Percentiles rank a stretch among this genome's conserved stretches.
Conservation (phyloP, 64 coral and sea anemone species). For the Pocillopora verrucosa region DNA sequence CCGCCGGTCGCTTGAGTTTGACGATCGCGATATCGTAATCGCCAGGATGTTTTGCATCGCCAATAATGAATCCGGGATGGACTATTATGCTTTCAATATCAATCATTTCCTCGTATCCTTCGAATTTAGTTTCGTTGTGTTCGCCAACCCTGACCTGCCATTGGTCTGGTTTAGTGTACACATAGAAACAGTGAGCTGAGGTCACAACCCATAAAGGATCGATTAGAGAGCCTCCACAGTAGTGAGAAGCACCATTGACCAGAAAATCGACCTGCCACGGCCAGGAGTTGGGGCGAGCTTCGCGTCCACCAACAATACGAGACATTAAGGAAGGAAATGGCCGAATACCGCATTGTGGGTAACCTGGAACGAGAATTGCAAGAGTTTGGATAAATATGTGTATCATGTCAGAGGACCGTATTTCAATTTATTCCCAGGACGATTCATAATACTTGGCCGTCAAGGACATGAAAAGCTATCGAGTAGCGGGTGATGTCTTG, state of each 20-base stretch:
- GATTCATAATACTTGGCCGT: no score
- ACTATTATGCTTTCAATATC: slow-evolving; percentile 34
- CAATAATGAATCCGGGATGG: slow-evolving; percentile 39
- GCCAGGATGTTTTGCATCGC: slow-evolving; percentile 3
- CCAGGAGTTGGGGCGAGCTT: slow-evolving; percentile 73
- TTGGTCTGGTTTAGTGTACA: slow-evolving; percentile 36
- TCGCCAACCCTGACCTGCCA: slow-evolving; percentile 64
- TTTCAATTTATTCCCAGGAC: no score
- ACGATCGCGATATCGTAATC: slow-evolving; percentile 89
- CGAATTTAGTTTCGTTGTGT: slow-evolving; percentile 48
- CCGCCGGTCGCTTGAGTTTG: slow-evolving; percentile 78
- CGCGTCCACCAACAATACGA: slow-evolving; percentile 60
- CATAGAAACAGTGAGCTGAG: slow-evolving; percentile 71
- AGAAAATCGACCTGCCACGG: slow-evolving; percentile 63
- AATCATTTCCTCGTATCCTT: slow-evolving; percentile 57
- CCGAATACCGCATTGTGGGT: slow-evolving; percentile 49
- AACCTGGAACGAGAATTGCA: neutral
- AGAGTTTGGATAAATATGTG: neutral
- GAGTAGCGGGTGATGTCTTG: no score
- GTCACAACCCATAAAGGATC: slow-evolving; percentile 71
- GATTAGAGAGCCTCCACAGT: slow-evolving; percentile 54
- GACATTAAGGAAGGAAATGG: neutral
- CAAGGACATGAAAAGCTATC: no score
- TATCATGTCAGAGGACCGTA: no score
- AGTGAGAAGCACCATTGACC: slow-evolving; percentile 30